phyloP scores from a whole-genome alignment of 2,888 invertebrate species.

The Mechanitis messenoides region DNA sequence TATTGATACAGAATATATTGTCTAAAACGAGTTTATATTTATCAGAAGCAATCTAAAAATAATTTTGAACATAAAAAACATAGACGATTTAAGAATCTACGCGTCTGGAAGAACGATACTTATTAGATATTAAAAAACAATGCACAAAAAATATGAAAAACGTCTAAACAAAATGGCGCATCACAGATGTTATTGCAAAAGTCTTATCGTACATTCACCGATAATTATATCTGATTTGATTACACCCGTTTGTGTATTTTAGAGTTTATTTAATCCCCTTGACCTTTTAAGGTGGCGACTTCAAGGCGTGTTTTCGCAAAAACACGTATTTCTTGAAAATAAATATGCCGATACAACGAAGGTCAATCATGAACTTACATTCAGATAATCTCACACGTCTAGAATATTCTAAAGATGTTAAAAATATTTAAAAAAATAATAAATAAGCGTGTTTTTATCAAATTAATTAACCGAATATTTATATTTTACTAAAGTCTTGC shows the following conservation, averaged over 20 bases:
- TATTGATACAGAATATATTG: no score
- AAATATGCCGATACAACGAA: conserved; percentile 53
- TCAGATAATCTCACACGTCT: conserved; percentile 9
- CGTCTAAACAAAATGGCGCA: neutral
- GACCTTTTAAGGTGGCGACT: conserved; percentile 36
- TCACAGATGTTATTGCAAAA: conserved; percentile 12
- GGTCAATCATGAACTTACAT: conserved; percentile 34
- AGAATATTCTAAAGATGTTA: neutral
- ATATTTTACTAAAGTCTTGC: no score
- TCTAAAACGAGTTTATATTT: no score
- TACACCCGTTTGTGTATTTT: conserved; percentile 36
- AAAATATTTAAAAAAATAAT: no score
- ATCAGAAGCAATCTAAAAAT: no score
- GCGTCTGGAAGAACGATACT: no score
- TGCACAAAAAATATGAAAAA: no score
- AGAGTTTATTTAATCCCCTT: conserved; percentile 50
- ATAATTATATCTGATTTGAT: conserved; percentile 39
- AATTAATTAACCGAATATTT: no score
- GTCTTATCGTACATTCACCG: conserved; percentile 55
- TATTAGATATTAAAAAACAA: no score
- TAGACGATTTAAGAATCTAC: no score
- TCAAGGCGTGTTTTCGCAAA: conserved; percentile 52
- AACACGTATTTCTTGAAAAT: conserved; percentile 53
- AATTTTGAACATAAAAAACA: no score
- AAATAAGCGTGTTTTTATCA: no score